A percentile compares a stretch with the other conserved stretches of the same genome.
Evolutionary conservation across 2,797 vertebrate genomes (phyloP).

Genomic region (Apogon hyalosoma): DNA sequence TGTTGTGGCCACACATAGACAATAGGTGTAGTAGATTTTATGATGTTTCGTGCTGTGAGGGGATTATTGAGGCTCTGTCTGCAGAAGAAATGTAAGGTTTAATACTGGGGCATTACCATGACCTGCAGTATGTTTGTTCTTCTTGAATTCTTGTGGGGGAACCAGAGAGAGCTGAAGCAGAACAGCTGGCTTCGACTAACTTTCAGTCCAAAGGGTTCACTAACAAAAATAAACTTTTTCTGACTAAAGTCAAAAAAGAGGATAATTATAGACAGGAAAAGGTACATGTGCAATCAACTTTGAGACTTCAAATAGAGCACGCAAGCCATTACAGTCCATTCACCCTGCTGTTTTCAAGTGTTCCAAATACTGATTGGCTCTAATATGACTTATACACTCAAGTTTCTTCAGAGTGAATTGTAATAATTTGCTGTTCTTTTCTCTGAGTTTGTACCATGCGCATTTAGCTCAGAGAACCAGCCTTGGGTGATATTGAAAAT

Average conservation of each 20-base stretch:
- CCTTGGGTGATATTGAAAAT: too few relatives aligned
- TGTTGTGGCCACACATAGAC: conserved; percentile 1
- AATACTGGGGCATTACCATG: conserved; percentile 23
- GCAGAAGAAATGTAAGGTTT: conserved; percentile 11
- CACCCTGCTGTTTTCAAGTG: conserved; percentile 4
- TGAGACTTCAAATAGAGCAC: conserved; percentile 8
- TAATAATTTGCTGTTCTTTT: background rate
- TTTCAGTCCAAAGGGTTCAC: conserved; percentile 9
- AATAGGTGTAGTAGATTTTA: background rate
- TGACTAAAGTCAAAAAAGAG: background rate
- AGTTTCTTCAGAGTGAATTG: background rate
- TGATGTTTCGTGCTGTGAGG: conserved; percentile 7
- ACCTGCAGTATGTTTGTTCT: conserved; percentile 15
- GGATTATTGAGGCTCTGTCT: conserved; percentile 24
- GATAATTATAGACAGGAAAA: background rate
- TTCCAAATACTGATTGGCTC: background rate
- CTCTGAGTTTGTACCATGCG: background rate
- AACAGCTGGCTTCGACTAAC: conserved; percentile 3
- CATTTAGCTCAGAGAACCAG: background rate
- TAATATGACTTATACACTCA: background rate
- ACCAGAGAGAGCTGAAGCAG: conserved; percentile 3
- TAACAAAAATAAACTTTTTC: background rate
- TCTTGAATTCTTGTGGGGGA: conserved; percentile 3
- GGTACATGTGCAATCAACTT: conserved; percentile 3
- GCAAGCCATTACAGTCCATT: conserved; percentile 15